phyloP scores from a whole-genome alignment of 2,888 invertebrate species.

The Epinotia ramella region DNA sequence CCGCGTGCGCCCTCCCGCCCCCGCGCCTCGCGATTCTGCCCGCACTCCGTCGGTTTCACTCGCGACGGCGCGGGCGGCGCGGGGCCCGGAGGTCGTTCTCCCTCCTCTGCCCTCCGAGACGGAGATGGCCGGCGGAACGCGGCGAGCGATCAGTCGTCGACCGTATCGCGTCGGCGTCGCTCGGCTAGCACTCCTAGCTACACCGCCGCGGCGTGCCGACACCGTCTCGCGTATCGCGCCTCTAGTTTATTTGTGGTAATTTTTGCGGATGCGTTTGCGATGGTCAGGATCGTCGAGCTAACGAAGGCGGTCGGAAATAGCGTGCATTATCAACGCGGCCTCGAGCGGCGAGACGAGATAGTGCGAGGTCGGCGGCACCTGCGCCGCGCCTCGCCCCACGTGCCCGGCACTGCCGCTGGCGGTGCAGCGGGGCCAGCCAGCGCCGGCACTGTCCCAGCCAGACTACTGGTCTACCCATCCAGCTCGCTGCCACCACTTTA shows the following conservation, averaged over 20 bases:
- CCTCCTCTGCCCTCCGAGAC: slow-evolving; percentile 46
- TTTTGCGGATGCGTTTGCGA: slow-evolving; percentile 73
- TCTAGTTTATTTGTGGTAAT: slow-evolving; percentile 68
- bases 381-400: slow-evolving; percentile 69
- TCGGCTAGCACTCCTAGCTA: slow-evolving; percentile 57
- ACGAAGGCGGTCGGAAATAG: slow-evolving; percentile 75
- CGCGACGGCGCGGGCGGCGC: slow-evolving; percentile 64
- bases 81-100: slow-evolving; percentile 60
- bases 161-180: slow-evolving; percentile 79
- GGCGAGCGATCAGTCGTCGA: slow-evolving; percentile 77
- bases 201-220: slow-evolving; percentile 56
- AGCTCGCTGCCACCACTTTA: slow-evolving; percentile 14
- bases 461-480: neutral
- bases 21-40: slow-evolving; percentile 70
- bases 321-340: slow-evolving; percentile 82
- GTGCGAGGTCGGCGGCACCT: slow-evolving; percentile 83
- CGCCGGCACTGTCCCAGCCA: slow-evolving; percentile 35
- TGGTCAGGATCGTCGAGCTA: slow-evolving; percentile 72
- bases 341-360: slow-evolving; percentile 81
- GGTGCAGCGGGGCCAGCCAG: slow-evolving; percentile 43
- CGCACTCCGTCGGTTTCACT: slow-evolving; percentile 65
- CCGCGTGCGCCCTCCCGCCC: slow-evolving; percentile 74
- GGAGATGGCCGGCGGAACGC: slow-evolving; percentile 46
- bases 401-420: slow-evolving; percentile 57
- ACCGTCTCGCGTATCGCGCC: slow-evolving; percentile 59